Evolutionary conservation across 2,113 vertebrate genomes (phyloP).

Genomic region (Archocentrus centrarchus): DNA sequence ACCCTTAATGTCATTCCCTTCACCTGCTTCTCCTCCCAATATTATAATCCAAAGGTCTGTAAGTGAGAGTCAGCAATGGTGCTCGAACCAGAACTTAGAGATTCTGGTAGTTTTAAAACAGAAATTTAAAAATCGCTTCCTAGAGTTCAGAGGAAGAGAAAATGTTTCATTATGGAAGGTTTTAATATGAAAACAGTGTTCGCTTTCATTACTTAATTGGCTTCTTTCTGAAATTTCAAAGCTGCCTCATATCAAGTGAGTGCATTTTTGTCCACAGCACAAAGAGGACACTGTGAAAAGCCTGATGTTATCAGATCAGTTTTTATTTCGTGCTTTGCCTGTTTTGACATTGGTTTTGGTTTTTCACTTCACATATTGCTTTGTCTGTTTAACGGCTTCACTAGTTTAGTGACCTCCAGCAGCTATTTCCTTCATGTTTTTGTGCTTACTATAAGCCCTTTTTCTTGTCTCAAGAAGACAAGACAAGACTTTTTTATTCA

Average conservation of each 20-base stretch:
- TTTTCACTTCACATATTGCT: background rate
- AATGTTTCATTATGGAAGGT: background rate
- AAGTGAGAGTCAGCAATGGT: background rate
- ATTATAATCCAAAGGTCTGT: no score
- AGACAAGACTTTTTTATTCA: no score
- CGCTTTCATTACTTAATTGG: background rate
- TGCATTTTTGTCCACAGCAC: background rate
- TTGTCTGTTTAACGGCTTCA: background rate
- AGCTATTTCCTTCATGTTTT: background rate
- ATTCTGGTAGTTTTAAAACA: slow-evolving; percentile 5
- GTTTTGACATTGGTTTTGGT: background rate
- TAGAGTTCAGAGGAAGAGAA: background rate
- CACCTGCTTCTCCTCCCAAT: background rate
- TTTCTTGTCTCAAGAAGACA: background rate
- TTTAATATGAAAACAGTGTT: background rate
- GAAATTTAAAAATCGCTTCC: background rate
- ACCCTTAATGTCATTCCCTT: no score
- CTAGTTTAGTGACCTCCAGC: background rate
- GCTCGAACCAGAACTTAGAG: background rate
- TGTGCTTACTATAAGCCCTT: background rate
- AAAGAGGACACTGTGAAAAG: background rate
- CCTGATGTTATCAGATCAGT: background rate
- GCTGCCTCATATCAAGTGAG: background rate
- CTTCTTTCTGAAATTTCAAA: background rate
- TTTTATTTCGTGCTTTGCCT: background rate